A percentile compares a stretch with the other conserved stretches of the same genome.
Conservation (phyloP, 2,113 vertebrate genomes). For the Chaenocephalus aceratus region DNA sequence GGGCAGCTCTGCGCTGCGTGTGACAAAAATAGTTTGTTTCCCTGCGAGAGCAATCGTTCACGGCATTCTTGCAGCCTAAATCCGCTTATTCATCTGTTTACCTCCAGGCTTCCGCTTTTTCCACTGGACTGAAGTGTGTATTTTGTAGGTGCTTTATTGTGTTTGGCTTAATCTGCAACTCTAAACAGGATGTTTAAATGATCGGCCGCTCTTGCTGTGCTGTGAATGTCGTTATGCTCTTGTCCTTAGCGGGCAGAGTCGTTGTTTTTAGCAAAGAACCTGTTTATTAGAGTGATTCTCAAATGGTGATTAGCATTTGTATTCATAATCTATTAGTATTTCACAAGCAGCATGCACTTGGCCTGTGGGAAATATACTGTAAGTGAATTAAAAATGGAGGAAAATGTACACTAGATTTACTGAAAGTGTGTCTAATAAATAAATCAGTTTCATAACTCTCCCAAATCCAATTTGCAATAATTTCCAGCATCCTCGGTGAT, state of each 20-base stretch:
- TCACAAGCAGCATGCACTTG: background rate
- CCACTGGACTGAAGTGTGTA: conserved; percentile 18
- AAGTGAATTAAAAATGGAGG: conserved; percentile 4
- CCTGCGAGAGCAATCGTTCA: conserved; percentile 66
- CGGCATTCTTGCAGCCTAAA: conserved; percentile 54
- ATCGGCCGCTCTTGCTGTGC: conserved; percentile 9
- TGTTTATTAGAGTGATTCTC: background rate
- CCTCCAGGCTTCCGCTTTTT: conserved; percentile 62
- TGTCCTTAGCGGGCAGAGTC: background rate
- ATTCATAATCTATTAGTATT: background rate
- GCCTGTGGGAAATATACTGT: background rate
- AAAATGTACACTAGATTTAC: conserved; percentile 16
- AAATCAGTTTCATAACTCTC: conserved; percentile 22
- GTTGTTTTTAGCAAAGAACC: conserved; percentile 9
- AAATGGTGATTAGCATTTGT: background rate
- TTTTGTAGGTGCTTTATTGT: conserved; percentile 19
- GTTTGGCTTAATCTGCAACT: conserved; percentile 17
- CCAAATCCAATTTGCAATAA: conserved; percentile 30
- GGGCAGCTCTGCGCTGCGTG: conserved; percentile 54
- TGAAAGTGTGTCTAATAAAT: conserved; percentile 14
- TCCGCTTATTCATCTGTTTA: conserved; percentile 74
- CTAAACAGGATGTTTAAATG: conserved; percentile 30
- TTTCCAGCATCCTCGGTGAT: conserved; percentile 6
- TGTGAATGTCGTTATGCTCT: conserved; percentile 23
- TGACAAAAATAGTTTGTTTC: conserved; percentile 63